A percentile compares a stretch with the other conserved stretches of the same genome.
Evolutionary conservation across 2,888 invertebrate species (phyloP).

Genomic region (Parelbella ahira): DNA sequence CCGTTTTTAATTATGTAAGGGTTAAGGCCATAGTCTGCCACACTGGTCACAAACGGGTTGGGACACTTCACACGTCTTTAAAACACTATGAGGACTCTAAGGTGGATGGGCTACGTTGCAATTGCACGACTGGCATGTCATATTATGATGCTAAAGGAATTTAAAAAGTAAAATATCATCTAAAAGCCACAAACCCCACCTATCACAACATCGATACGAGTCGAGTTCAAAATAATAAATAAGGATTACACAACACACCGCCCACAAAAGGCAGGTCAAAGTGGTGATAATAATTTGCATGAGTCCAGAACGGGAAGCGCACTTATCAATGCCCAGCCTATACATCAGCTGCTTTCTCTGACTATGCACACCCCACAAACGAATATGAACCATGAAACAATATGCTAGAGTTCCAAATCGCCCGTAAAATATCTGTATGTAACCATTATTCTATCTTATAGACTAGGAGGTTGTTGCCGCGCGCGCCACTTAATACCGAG

Average conservation of each 20-base stretch:
- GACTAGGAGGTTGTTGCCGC: slow-evolving; percentile 32
- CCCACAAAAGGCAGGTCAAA: slow-evolving; percentile 56
- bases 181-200: no score
- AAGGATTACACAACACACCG: slow-evolving; percentile 56
- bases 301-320: slow-evolving; percentile 58
- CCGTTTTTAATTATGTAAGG: no score
- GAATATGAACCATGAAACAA: slow-evolving; percentile 26
- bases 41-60: no score
- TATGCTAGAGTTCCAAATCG: slow-evolving; percentile 23
- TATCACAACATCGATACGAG: slow-evolving; percentile 32
- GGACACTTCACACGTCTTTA: no score
- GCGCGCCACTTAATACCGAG: slow-evolving; percentile 37
- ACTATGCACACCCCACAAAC: slow-evolving; percentile 17
- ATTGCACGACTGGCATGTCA: no score
- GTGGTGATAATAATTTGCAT: slow-evolving; percentile 70
- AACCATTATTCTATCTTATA: slow-evolving; percentile 29
- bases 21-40: no score
- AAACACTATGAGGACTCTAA: no score
- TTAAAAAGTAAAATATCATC: no score
- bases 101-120: no score
- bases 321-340: slow-evolving; percentile 57
- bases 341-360: slow-evolving; percentile 66
- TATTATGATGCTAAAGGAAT: no score
- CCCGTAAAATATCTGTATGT: no score
- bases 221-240: slow-evolving; percentile 39